Base-by-base conservation (phyloP, 2,888 invertebrate genomes). In the Drosophila borealis region DNA sequence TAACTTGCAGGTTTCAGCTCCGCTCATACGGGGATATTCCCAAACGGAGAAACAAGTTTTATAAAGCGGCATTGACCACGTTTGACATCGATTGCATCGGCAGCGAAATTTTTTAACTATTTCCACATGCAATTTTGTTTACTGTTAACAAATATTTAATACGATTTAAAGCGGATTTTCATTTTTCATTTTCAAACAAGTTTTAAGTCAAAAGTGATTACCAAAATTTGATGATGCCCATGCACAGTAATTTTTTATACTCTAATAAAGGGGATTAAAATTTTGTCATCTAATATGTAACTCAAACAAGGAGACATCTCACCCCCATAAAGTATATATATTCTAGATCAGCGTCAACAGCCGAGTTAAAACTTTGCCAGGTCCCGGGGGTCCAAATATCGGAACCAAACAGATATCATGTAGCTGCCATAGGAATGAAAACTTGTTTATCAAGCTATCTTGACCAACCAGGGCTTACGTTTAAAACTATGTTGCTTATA, bases 131-230 rank as follows among this genome's bases (percentile, higher is more conserved):
- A 69, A 60, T 59, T 83, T 72, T 77, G 70, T 62, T 57, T 61
- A 63, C 63, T 78, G 78, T 88, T 85, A 76, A 77, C 88, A 86
- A 88, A 83, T 74, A 81, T 72, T 77, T 78, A 86, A 82, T 82
- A 78, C 70, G 71, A 68, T 79, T 81, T 75, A 65, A 73, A 85
- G 70, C 65, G 85, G 72, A 60, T 46, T 49, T 74, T 61, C 73
- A 48, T 64, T 68, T 79, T 66, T 62, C 42, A 14, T 14, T 55
- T 61, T 44, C 11, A n/a, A 60, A 54, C 48, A 49, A 42, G 68
- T 70, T 51, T 70, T 49, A 21, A 9, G n/a, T 56, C 19, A 36
- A 33, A 29, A 44, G n/a, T 51, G 17, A 48, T 51, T 36, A 53
- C 19, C 51, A 25, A 39, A 29, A 21, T 21, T 36, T 50, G 44